These are phyloP conservation scores for Sebastes itinus DNA, from an alignment of 2,797 vertebrate genomes.

Conservation along the genomic window DNA sequence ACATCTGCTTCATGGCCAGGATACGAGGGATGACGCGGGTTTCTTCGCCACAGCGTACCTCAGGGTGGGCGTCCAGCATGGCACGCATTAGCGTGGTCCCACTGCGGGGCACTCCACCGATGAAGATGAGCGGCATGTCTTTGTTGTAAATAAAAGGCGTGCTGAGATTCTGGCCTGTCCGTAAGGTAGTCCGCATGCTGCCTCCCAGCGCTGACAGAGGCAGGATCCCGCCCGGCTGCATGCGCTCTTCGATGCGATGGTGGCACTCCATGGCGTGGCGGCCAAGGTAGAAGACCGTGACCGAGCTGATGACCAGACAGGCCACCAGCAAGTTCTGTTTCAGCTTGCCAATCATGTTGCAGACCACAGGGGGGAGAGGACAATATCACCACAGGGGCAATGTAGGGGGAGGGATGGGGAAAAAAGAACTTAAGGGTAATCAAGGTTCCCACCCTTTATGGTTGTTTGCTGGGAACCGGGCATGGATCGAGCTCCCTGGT, in stretches of 20 bases:
- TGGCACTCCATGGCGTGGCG: slow-evolving; percentile 98
- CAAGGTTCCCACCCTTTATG: slow-evolving; percentile 70
- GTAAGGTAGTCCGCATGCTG: slow-evolving; percentile 77
- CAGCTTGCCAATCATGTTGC: slow-evolving; percentile 92
- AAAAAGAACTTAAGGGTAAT: slow-evolving; percentile 23
- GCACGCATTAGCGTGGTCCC: slow-evolving; percentile 97
- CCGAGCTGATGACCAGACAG: slow-evolving; percentile 94
- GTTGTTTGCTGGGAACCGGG: slow-evolving; percentile 60
- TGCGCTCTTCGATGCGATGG: slow-evolving; percentile 91
- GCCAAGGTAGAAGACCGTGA: slow-evolving; percentile 95
- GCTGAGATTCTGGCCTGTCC: slow-evolving; percentile 77
- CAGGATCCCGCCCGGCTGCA: slow-evolving; percentile 71
- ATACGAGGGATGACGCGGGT: slow-evolving; percentile 95
- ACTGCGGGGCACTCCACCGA: slow-evolving; percentile 94
- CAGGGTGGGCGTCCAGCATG: slow-evolving; percentile 96
- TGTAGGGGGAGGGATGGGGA: slow-evolving; percentile 32
- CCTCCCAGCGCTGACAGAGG: slow-evolving; percentile 64
- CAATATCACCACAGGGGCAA: slow-evolving; percentile 31
- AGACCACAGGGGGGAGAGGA: slow-evolving; percentile 18
- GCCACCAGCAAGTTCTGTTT: slow-evolving; percentile 96
- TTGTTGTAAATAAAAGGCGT: slow-evolving; percentile 90
- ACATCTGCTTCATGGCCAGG: slow-evolving; percentile 97
- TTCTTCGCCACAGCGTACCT: slow-evolving; percentile 94
- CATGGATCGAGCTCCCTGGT: slow-evolving; percentile 72
- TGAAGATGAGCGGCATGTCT: slow-evolving; percentile 97